A percentile compares a stretch with the other conserved stretches of the same genome.
Conservation (phyloP, 1,140 invertebrate genomes). For the Cyrtorhinus lividipennis region DNA sequence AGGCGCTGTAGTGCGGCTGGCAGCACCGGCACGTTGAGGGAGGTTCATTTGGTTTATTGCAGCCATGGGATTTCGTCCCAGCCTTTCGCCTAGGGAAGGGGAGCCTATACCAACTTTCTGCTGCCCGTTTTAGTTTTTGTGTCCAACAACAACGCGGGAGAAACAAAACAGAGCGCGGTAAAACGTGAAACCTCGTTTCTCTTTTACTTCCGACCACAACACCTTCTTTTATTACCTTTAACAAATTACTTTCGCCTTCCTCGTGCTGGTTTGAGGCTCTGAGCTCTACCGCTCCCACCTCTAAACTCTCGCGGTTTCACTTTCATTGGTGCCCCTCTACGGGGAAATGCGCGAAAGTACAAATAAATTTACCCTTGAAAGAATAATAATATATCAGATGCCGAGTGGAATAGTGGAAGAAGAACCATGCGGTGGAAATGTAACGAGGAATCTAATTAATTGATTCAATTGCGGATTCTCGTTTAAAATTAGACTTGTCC, state of each 20-base stretch:
- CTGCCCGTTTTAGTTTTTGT: background rate
- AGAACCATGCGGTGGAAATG: no score
- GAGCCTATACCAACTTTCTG: background rate
- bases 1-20: no score
- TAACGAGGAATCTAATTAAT: no score
- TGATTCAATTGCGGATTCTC: no score
- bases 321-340: background rate
- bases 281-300: background rate
- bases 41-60: conserved; percentile 2
- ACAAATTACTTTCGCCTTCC: conserved; percentile 1
- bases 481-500: no score
- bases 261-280: background rate
- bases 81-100: background rate
- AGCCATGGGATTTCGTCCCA: background rate
- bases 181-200: background rate
- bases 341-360: no score
- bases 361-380: no score
- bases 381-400: no score
- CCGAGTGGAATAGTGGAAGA: no score
- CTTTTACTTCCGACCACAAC: conserved; percentile 9
- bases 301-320: background rate
- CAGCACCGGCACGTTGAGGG: background rate
- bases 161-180: conserved; percentile 1
- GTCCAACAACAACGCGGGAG: background rate
- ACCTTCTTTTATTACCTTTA: conserved; percentile 9